Conservation (phyloP, 1,140 invertebrate species). For the Latrodectus geometricus region DNA sequence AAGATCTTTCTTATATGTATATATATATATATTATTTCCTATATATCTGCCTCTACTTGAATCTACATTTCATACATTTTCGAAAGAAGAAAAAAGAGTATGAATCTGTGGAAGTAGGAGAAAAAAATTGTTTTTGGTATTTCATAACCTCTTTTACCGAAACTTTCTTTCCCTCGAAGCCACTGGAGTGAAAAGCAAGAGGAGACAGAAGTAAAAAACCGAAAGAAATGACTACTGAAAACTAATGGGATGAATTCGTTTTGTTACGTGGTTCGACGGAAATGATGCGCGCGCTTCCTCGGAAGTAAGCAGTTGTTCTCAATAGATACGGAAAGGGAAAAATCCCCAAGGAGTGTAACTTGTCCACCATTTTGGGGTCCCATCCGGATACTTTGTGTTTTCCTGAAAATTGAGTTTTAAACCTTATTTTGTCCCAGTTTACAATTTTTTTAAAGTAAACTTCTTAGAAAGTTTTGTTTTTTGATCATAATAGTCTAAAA, state of each 20-base stretch:
- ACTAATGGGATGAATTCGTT: conserved; percentile 39
- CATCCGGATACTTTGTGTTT: no score
- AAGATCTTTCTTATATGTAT: conserved; percentile 40
- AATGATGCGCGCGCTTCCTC: conserved; percentile 28
- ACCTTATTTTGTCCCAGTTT: no score
- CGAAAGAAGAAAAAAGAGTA: not conserved
- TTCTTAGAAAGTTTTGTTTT: no score
- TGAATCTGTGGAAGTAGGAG: not conserved
- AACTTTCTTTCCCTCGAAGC: conserved; percentile 45
- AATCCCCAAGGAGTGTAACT: not conserved
- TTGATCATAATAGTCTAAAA: no score
- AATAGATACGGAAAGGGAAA: conserved; percentile 23
- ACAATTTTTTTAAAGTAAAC: no score
- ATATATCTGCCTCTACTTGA: conserved; percentile 16
- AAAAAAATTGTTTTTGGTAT: conserved; percentile 52
- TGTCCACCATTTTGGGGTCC: conserved; percentile 27
- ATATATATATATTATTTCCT: conserved; percentile 29
- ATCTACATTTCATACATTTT: conserved; percentile 57
- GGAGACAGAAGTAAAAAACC: not conserved
- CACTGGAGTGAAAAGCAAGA: conserved; percentile 35
- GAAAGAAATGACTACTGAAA: conserved; percentile 31
- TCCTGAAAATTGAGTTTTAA: no score
- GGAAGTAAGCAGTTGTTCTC: conserved; percentile 56
- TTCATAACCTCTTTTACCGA: conserved; percentile 56
- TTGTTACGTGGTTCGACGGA: conserved; percentile 44